Evolutionary conservation across 2,113 vertebrate species (phyloP), one percentile per base, ranked within the genome.

Genomic region (Campylorhamphus procurvoides): DNA sequence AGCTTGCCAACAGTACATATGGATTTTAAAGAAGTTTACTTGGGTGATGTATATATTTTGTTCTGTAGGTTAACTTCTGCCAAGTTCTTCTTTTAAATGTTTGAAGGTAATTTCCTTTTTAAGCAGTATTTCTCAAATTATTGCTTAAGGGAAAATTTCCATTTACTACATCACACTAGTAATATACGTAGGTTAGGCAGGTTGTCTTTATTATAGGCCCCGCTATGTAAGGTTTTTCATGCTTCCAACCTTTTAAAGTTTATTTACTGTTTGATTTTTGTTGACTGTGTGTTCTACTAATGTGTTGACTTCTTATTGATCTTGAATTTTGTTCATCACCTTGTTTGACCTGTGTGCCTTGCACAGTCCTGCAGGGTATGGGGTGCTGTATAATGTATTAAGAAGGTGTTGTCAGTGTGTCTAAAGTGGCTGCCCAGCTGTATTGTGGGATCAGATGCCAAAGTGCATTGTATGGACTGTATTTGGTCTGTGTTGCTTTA

Each of bases 371-470:
- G 60, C n/a, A 69, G 46, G 33, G 14, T 24, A 4, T 24, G 16
- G 22, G 35, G 9, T 31, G 39, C 58, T 76, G 3, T 35, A 3
- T n/a, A 12, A 46, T 1, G 1, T 39, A 2, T 44, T 82, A 29
- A 63, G 55, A 29, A 68, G 37, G 16, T 56, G 24, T 5, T 78
- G 74, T 33, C 60, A 4, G 6, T n/a, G 46, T 24, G 16, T 59
- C 39, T 35, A 18, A 42, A 56, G 47, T 18, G 47, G 47, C 76
- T 0, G 0, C 47, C 33, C 37, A 24, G 2, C 60, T 0, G 0
- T 18, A n/a, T 6, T 87, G 74, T 49, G 62, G 50, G 52, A 73
- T 67, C 63, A 42, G 58, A 76, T 72, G 35, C 58, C 37, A 10
- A 40, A 84, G 73, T 76, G 59, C n/a, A 6, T 68, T 68, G 7